Evolutionary conservation across 2,113 vertebrate species (phyloP).

Genomic region (Colaptes auratus): DNA sequence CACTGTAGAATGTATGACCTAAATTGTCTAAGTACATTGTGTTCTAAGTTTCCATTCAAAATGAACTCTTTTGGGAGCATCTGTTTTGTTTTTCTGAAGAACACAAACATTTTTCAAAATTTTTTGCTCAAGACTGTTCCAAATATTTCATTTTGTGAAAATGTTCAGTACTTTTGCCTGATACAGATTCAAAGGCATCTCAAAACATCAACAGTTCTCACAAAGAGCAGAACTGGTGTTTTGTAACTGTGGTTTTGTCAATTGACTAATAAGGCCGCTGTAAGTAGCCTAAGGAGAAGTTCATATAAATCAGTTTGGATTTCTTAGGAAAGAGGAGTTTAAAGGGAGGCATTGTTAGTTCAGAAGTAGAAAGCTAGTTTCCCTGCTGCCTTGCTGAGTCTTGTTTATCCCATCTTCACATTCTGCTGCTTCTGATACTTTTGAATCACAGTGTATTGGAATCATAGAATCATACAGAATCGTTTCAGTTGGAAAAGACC

Average conservation of each 20-base stretch:
- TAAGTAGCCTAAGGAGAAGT: neutral
- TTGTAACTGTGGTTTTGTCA: neutral
- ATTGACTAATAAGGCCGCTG: neutral
- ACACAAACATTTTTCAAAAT: neutral
- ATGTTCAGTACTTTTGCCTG: neutral
- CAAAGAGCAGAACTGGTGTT: neutral
- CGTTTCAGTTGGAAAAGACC: too few relatives aligned
- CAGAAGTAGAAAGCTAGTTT: neutral
- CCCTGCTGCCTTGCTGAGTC: neutral
- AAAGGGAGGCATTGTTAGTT: neutral
- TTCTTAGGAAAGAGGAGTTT: neutral
- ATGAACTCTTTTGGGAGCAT: neutral
- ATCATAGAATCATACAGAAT: neutral
- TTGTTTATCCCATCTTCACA: neutral
- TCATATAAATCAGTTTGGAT: neutral
- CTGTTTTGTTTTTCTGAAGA: neutral
- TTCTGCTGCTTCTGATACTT: conserved; percentile 12
- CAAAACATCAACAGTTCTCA: neutral
- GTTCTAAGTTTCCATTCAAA: neutral
- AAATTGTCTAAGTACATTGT: neutral
- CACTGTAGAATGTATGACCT: neutral
- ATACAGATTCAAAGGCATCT: neutral
- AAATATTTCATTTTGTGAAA: neutral
- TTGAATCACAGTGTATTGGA: neutral
- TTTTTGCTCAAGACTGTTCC: neutral